These are phyloP conservation scores for Meloidogyne hapla DNA, from an alignment of 1,140 invertebrate genomes.

Conservation along the genomic window DNA sequence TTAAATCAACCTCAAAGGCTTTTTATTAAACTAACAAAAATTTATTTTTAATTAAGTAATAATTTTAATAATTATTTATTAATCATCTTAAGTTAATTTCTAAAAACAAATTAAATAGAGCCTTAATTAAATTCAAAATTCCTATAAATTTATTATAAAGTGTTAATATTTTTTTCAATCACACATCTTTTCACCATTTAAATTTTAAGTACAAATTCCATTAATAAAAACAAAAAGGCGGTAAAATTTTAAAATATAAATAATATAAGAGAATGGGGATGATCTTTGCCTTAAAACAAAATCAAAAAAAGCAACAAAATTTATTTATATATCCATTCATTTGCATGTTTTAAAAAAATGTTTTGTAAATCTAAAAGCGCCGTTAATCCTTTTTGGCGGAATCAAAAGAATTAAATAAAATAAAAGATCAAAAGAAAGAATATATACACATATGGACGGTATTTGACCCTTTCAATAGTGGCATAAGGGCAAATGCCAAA, in stretches of 20 bases:
- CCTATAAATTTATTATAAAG: no score
- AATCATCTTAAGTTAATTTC: no score
- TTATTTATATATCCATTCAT: constrained; percentile 1
- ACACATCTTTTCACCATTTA: no score
- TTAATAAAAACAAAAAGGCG: no score
- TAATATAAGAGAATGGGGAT: background rate
- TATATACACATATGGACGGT: background rate
- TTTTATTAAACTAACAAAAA: no score
- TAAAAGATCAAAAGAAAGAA: constrained; percentile 6
- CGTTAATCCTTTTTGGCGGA: constrained; percentile 30
- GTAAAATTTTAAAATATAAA: background rate
- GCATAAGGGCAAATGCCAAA: background rate
- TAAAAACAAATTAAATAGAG: no score
- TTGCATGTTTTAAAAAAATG: constrained; percentile 13
- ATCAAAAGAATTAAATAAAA: background rate
- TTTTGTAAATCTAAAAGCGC: background rate
- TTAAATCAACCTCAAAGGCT: no score
- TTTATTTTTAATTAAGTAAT: no score
- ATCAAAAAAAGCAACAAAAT: constrained; percentile 4
- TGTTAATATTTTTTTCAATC: no score
- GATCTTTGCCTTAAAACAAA: background rate
- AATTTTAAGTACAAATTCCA: no score
- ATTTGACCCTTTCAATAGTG: background rate
- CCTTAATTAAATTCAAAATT: no score
- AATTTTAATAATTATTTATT: no score